Conservation (phyloP, 2,797 vertebrate species). For the Toxotes lorentzi region DNA sequence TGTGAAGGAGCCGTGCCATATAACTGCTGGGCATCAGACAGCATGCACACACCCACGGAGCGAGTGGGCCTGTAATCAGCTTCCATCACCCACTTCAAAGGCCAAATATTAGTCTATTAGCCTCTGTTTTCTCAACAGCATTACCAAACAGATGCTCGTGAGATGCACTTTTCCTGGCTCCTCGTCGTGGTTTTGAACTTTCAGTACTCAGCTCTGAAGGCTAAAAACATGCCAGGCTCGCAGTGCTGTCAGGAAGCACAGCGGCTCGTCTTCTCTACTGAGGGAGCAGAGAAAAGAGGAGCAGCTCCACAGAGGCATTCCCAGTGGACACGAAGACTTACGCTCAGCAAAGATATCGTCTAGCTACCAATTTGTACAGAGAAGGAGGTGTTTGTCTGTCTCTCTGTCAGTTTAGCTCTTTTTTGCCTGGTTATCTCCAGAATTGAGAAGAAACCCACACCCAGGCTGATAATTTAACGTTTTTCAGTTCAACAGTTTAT, state of each 20-base stretch:
- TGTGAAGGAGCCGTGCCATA: conserved; percentile 36
- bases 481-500: neutral
- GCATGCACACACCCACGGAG: conserved; percentile 37
- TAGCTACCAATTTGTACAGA: conserved; percentile 68
- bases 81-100: conserved; percentile 61
- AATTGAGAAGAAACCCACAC: conserved; percentile 27
- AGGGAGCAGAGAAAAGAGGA: conserved; percentile 48
- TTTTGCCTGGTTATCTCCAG: neutral
- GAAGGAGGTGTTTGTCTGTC: conserved; percentile 46
- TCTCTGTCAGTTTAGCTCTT: conserved; percentile 37
- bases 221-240: conserved; percentile 55
- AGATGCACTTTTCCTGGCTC: conserved; percentile 51
- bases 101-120: conserved; percentile 54
- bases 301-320: conserved; percentile 53
- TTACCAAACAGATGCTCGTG: conserved; percentile 49
- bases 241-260: conserved; percentile 52
- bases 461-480: neutral
- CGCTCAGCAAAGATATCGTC: conserved; percentile 52
- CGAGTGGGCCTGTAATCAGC: conserved; percentile 55
- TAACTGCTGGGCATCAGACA: conserved; percentile 63
- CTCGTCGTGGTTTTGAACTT: conserved; percentile 58
- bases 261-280: conserved; percentile 37
- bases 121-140: conserved; percentile 16
- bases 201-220: conserved; percentile 46
- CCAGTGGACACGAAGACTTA: conserved; percentile 59